Base-by-base conservation (phyloP, 2,113 vertebrate species). In the Phaethon lepturus region DNA sequence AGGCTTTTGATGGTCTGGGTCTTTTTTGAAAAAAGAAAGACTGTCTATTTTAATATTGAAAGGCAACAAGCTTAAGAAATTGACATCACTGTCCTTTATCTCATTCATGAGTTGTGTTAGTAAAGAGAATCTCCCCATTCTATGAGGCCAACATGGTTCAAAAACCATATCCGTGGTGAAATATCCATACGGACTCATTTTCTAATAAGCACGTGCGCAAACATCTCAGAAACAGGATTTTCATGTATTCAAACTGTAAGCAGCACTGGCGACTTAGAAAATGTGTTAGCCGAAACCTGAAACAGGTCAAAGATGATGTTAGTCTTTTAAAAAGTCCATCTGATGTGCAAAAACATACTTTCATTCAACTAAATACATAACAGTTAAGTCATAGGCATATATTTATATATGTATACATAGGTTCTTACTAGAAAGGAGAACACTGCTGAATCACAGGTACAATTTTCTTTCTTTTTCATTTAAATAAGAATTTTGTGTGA, bases 231-330 rank as follows among this genome's bases (percentile, higher is more conserved):
- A 99, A 99, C 99, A 98, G 99, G 99, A 98, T 98, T 99, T 98
- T 99, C 99, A 99, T 98, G 99, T 98, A 98, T 99, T 99, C 99
- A 99, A 99, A 99, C 99, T 99, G 99, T 99, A 99, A 99, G 99
- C 99, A 99, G 99, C 99, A 98, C 98, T 99, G 99, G 98, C 95
- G 98, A 98, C 98, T 99, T 98, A 99, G 98, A 99, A 99, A 99
- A 98, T 98, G 93, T 99, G 99, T 99, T 99, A 99, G 98, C 99
- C 99, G 98, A 99, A 99, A 99, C 99, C 99, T 99, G 99, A 97
- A 99, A 99, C 98, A 98, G 99, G 99, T 99, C 99, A 99, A 98
- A 99, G 98, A 99, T 98, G 98, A 98, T 97, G 98, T 98, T 98
- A 98, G 98, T 98, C 95, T 98, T 99, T 98, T 86, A 94, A 98